A percentile compares a stretch with the other conserved stretches of the same genome.
Conservation (phyloP, 92 coral and sea anemone species). For the Porites rus region DNA sequence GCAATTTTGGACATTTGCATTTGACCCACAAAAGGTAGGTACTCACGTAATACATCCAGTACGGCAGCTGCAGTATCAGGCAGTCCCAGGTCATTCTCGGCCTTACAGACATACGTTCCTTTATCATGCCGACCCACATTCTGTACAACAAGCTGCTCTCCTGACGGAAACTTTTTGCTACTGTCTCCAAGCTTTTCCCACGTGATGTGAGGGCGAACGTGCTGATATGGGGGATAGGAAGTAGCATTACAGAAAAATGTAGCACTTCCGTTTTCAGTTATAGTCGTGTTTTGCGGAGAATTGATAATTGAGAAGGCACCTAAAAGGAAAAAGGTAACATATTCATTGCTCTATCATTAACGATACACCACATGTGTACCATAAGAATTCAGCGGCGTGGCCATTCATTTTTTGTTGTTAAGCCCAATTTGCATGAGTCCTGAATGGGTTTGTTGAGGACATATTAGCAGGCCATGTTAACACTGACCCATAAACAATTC, state of each 20-base stretch:
- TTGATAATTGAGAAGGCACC: conserved; percentile 74
- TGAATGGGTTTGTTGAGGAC: too few species aligned
- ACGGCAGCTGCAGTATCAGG: conserved; percentile 75
- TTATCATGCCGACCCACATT: conserved; percentile 48
- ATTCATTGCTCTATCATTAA: too few species aligned
- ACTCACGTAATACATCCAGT: conserved; percentile 62
- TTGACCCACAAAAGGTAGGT: background rate
- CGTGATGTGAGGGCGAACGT: conserved; percentile 15
- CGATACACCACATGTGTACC: too few species aligned
- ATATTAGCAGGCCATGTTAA: too few species aligned
- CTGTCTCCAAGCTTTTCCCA: conserved; percentile 68
- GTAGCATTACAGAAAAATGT: conserved; percentile 78
- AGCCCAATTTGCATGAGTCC: too few species aligned
- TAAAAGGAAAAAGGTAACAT: background rate
- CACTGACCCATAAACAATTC: too few species aligned
- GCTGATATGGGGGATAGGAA: conserved; percentile 27
- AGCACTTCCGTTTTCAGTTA: conserved; percentile 52
- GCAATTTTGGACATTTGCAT: background rate
- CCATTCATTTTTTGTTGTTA: too few species aligned
- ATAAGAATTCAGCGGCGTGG: too few species aligned
- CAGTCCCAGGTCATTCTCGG: conserved; percentile 71
- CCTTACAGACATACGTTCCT: conserved; percentile 74
- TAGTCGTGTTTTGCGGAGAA: conserved; percentile 62
- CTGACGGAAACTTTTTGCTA: conserved; percentile 30
- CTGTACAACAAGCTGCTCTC: conserved; percentile 33